Evolutionary conservation across 2,888 invertebrate genomes (phyloP).

Genomic region (Cenopis cana): DNA sequence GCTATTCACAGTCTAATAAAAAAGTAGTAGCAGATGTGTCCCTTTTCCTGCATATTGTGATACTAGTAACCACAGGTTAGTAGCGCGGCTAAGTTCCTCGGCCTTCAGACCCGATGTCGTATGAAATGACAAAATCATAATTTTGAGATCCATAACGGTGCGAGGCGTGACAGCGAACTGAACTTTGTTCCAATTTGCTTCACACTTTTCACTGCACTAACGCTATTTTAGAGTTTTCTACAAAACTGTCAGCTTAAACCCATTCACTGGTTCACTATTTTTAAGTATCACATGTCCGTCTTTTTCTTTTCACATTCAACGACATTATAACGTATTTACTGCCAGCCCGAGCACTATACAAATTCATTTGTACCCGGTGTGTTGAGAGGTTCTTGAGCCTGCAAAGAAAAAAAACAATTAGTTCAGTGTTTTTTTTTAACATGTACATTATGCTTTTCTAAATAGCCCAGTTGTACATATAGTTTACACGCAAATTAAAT

Average conservation of each 20-base stretch:
- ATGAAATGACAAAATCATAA: conserved; percentile 53
- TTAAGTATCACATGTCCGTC: conserved; percentile 81
- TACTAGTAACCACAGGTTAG: conserved; percentile 63
- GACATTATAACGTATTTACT: conserved; percentile 81
- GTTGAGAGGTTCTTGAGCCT: conserved; percentile 94
- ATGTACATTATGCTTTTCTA: conserved; percentile 20
- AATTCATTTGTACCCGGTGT: conserved; percentile 92
- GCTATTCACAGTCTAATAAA: conserved; percentile 72
- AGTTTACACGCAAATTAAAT: conserved; percentile 34
- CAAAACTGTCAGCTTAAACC: conserved; percentile 68
- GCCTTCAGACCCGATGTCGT: conserved; percentile 39
- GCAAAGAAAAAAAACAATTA: conserved; percentile 72
- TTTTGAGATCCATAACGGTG: conserved; percentile 73
- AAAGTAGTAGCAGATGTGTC: conserved; percentile 66
- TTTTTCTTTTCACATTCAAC: conserved; percentile 82
- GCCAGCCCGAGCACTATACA: conserved; percentile 86
- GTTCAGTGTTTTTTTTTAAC: conserved; percentile 37
- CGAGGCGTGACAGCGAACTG: conserved; percentile 64
- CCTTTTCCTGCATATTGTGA: conserved; percentile 66
- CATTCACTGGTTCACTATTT: conserved; percentile 78
- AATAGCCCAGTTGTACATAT: conserved; percentile 26
- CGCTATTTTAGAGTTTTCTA: conserved; percentile 70
- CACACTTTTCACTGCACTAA: conserved; percentile 72
- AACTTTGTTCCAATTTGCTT: conserved; percentile 70
- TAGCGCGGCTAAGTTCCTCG: conserved; percentile 46